Evolutionary conservation across 2,888 invertebrate genomes (phyloP).

Genomic region (Leptinotarsa juncta): DNA sequence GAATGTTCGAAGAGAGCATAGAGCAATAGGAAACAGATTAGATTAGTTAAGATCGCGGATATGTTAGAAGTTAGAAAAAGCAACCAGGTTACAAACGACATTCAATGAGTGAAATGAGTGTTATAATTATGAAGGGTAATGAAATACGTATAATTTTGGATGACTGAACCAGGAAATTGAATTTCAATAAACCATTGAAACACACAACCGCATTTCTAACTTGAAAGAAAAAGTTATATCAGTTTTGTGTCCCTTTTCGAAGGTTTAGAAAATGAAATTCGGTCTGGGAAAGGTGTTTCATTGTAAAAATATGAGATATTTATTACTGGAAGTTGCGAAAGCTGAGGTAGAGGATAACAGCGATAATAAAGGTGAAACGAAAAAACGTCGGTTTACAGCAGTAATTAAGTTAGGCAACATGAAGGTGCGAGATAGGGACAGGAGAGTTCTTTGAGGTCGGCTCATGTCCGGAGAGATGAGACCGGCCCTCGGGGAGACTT

Average conservation of each 20-base stretch:
- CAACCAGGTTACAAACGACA: too few relatives aligned
- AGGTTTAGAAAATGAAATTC: background rate
- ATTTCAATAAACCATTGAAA: too few relatives aligned
- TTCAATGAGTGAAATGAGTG: too few relatives aligned
- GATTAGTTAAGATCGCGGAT: too few relatives aligned
- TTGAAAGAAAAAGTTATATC: background rate
- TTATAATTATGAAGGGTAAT: too few relatives aligned
- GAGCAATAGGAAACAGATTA: too few relatives aligned
- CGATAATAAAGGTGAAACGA: slow-evolving; percentile 54
- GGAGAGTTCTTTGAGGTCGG: slow-evolving; percentile 57
- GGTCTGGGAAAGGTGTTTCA: background rate
- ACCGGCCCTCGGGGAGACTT: slow-evolving; percentile 53
- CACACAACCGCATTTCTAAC: too few relatives aligned
- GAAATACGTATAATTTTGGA: too few relatives aligned
- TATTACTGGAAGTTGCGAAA: slow-evolving; percentile 24
- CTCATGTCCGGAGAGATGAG: slow-evolving; percentile 53
- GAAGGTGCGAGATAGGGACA: slow-evolving; percentile 55
- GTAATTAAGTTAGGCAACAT: slow-evolving; percentile 53
- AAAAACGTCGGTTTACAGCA: slow-evolving; percentile 41
- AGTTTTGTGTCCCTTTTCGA: background rate
- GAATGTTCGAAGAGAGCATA: too few relatives aligned
- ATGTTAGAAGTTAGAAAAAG: too few relatives aligned
- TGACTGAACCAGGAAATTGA: too few relatives aligned
- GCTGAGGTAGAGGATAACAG: slow-evolving; percentile 53
- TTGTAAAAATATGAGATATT: background rate